Evolutionary conservation across 2,888 invertebrate genomes (phyloP).

Genomic region (Leptogaster cylindrica): DNA sequence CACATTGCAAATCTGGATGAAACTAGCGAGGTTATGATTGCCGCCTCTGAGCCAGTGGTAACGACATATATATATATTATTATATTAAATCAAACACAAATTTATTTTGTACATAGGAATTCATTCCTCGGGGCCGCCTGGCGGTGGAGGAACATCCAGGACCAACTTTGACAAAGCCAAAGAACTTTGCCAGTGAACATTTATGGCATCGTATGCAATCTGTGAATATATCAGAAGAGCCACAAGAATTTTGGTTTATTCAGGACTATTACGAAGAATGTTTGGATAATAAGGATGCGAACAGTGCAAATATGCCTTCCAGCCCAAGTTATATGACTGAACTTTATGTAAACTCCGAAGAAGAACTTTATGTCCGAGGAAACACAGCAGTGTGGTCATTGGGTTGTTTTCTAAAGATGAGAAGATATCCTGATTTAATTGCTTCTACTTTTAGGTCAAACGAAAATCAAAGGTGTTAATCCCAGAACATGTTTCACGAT

Average conservation of each 20-base stretch:
- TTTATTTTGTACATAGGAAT: conserved; percentile 69
- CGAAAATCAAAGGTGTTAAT: conserved; percentile 52
- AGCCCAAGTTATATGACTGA: conserved; percentile 56
- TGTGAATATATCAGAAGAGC: conserved; percentile 70
- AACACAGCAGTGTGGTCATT: conserved; percentile 83
- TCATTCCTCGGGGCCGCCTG: conserved; percentile 85
- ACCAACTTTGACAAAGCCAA: conserved; percentile 65
- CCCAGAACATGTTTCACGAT: conserved; percentile 74
- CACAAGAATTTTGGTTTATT: conserved; percentile 66
- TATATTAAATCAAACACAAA: neutral
- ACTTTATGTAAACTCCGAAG: conserved; percentile 68
- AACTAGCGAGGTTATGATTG: conserved; percentile 81
- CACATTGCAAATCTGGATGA: conserved; percentile 84
- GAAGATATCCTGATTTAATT: too few relatives aligned
- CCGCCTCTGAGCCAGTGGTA: conserved; percentile 90
- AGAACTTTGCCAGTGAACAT: conserved; percentile 66
- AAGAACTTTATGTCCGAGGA: conserved; percentile 86
- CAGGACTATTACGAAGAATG: conserved; percentile 62
- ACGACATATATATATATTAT: conserved; percentile 31
- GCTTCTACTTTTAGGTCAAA: too few relatives aligned
- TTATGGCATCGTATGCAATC: conserved; percentile 75
- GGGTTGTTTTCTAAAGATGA: conserved; percentile 59
- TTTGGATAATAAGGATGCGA: conserved; percentile 19
- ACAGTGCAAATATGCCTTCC: conserved; percentile 35
- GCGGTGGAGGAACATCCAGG: conserved; percentile 79